Percentiles rank a stretch among this genome's conserved stretches.
These are phyloP conservation scores for Hylaeus volcanicus DNA, from an alignment of 1,140 invertebrate species.

Conservation along the genomic window DNA sequence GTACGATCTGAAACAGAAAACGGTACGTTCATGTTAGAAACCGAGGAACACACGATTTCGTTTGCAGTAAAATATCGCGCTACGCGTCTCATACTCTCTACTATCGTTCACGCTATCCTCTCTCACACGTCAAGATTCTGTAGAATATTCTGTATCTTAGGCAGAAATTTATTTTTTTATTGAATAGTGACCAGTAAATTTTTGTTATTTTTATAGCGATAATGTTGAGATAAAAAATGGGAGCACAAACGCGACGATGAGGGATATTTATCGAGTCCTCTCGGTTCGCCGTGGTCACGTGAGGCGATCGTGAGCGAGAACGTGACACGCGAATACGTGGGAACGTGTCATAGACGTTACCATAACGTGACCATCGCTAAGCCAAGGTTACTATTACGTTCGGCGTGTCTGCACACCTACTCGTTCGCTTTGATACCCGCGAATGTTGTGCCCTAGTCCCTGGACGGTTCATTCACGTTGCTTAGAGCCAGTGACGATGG, in stretches of 20 bases:
- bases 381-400: conserved; percentile 79
- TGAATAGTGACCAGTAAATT: no score
- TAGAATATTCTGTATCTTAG: no score
- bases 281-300: conserved; percentile 42
- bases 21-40: not conserved
- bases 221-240: conserved; percentile 39
- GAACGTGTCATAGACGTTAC: conserved; percentile 69
- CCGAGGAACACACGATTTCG: no score
- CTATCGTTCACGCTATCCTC: not conserved
- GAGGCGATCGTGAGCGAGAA: conserved; percentile 57
- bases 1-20: conserved; percentile 80
- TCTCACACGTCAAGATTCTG: conserved; percentile 16
- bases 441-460: conserved; percentile 67
- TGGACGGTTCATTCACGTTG: conserved; percentile 72
- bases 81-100: not conserved
- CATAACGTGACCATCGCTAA: conserved; percentile 67
- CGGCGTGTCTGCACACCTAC: conserved; percentile 72
- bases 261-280: conserved; percentile 32
- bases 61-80: not conserved
- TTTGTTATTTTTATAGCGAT: no score
- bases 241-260: not conserved
- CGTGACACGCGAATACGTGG: conserved; percentile 60
- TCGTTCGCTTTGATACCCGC: conserved; percentile 74
- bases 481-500: conserved; percentile 61
- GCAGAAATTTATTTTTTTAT: no score